Conservation (phyloP, 2,888 invertebrate genomes). For the Drosophila multiciliata region DNA sequence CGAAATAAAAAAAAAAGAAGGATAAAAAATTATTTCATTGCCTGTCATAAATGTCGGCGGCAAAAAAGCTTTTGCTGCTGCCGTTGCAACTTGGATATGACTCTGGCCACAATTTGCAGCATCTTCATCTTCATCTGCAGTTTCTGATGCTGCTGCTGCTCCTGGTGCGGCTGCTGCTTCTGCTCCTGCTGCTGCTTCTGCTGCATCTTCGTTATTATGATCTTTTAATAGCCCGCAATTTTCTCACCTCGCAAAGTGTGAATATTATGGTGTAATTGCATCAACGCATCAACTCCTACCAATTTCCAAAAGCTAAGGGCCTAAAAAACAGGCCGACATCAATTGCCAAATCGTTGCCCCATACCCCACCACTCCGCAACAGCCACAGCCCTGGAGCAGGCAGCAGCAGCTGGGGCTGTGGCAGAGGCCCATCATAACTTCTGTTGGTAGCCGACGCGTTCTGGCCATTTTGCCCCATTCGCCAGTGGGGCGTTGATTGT, state of each 20-base stretch:
- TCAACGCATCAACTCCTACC: slow-evolving; percentile 85
- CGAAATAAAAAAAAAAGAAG: slow-evolving; percentile 22
- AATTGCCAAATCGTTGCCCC: slow-evolving; percentile 71
- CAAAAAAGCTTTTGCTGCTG: slow-evolving; percentile 52
- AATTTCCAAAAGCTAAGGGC: slow-evolving; percentile 80
- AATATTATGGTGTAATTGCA: slow-evolving; percentile 85
- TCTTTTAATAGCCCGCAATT: slow-evolving; percentile 85
- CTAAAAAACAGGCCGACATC: slow-evolving; percentile 71
- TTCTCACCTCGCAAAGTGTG: slow-evolving; percentile 86
- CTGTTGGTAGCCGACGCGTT: slow-evolving; percentile 61
- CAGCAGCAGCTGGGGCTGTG: neutral
- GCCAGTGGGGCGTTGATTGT: slow-evolving; percentile 77
- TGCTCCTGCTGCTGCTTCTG: slow-evolving; percentile 27
- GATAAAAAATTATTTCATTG: slow-evolving; percentile 68
- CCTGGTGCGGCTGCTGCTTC: slow-evolving; percentile 12
- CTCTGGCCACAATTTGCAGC: slow-evolving; percentile 71
- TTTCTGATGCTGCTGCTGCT: slow-evolving; percentile 14
- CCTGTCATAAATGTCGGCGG: slow-evolving; percentile 78
- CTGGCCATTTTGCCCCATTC: slow-evolving; percentile 41
- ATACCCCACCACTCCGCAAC: neutral
- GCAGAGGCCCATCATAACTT: slow-evolving; percentile 67
- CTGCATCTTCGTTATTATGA: slow-evolving; percentile 82
- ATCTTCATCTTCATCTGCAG: slow-evolving; percentile 68
- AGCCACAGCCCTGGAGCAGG: slow-evolving; percentile 3
- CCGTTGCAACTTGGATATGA: slow-evolving; percentile 20